A percentile compares a stretch with the other conserved stretches of the same genome.
Evolutionary conservation across 2,113 vertebrate genomes (phyloP).

Genomic region (Pelvicachromis taeniatus): DNA sequence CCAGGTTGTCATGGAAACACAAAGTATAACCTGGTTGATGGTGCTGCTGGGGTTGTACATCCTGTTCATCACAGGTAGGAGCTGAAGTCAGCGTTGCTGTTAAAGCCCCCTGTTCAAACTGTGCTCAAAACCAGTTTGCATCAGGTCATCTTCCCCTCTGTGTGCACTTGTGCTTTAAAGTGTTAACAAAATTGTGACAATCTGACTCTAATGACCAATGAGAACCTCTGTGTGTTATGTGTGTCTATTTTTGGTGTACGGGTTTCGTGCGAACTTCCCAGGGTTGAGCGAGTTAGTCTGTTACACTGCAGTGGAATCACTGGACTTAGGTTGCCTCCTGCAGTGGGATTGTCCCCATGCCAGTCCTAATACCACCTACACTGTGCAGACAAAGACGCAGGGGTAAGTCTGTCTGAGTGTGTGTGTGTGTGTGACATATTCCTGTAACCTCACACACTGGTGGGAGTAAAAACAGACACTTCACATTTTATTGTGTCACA

Average conservation of each 20-base stretch:
- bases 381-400: conserved; percentile 62
- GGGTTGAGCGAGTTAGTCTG: conserved; percentile 57
- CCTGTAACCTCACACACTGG: background rate
- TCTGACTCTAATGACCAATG: conserved; percentile 16
- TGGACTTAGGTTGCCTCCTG: conserved; percentile 68
- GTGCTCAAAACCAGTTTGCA: background rate
- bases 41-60: background rate
- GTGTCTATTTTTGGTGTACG: conserved; percentile 35
- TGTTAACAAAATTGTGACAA: conserved; percentile 34
- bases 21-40: background rate
- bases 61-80: conserved; percentile 50
- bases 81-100: rapidly evolving
- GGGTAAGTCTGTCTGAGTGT: conserved; percentile 46
- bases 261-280: conserved; percentile 38
- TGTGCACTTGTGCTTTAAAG: background rate
- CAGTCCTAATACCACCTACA: conserved; percentile 60
- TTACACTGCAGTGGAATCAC: conserved; percentile 43
- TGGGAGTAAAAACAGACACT: no score
- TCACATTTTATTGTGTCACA: background rate
- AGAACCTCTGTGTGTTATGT: background rate
- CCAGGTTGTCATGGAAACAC: conserved; percentile 3
- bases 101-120: background rate
- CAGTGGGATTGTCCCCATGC: conserved; percentile 64
- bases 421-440: background rate
- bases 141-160: background rate